Percentiles rank a stretch among this genome's conserved stretches.
These are phyloP conservation scores for Boulengeromyrus knoepffleri DNA, from an alignment of 2,113 vertebrate genomes.

Conservation along the genomic window DNA sequence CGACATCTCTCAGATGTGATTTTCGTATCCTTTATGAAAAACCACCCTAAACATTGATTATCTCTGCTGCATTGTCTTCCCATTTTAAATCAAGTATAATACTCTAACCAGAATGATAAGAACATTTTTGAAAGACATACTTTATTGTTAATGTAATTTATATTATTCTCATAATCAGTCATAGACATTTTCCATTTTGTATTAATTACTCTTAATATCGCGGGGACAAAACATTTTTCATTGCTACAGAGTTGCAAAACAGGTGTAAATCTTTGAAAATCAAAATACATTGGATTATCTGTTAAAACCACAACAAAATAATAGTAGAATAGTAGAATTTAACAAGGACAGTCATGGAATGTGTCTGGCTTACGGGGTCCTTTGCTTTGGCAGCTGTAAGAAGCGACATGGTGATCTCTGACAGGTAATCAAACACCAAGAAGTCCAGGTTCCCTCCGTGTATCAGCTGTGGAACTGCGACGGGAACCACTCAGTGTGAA, in stretches of 20 bases:
- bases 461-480: conserved; percentile 71
- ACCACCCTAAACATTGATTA: not conserved
- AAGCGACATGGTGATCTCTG: conserved; percentile 82
- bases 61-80: not conserved
- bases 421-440: conserved; percentile 82
- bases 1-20: not conserved
- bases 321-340: not conserved
- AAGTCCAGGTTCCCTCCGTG: conserved; percentile 71
- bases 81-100: not conserved
- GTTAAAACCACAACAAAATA: not conserved
- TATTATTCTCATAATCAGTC: not conserved
- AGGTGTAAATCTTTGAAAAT: not conserved
- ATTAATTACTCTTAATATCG: not conserved
- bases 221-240: not conserved
- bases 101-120: not conserved
- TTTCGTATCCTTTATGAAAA: not conserved
- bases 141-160: not conserved
- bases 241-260: not conserved
- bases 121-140: not conserved
- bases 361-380: conserved; percentile 58
- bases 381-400: conserved; percentile 68
- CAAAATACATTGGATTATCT: not conserved
- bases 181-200: not conserved
- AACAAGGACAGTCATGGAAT: too few species aligned
- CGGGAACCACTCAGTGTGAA: not conserved